A percentile compares a stretch with the other conserved stretches of the same genome.
Evolutionary conservation across 2,797 vertebrate species (phyloP).

Genomic region (Somateria mollissima): DNA sequence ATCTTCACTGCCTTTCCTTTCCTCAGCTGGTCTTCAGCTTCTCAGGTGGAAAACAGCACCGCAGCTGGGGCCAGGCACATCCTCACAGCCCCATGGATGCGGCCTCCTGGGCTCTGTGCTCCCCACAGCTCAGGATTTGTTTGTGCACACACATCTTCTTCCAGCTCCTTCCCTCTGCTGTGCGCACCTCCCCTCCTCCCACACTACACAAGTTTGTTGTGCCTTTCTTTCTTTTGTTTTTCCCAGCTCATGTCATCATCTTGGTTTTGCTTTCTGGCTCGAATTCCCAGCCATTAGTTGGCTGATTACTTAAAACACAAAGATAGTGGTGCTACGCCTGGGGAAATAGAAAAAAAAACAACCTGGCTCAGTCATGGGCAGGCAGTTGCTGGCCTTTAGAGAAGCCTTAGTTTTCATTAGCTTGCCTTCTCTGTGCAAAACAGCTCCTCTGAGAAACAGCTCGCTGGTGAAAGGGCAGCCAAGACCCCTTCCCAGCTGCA

Average conservation of each 20-base stretch:
- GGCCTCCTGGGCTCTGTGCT: accelerated
- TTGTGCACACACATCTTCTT: too few species aligned
- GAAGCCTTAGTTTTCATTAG: not conserved
- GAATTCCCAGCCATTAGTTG: not conserved
- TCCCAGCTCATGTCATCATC: not conserved
- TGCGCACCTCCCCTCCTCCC: not conserved
- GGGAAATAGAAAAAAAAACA: not conserved
- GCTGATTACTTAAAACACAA: not conserved
- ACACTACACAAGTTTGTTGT: too few species aligned
- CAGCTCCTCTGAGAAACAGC: not conserved
- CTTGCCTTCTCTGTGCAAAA: not conserved
- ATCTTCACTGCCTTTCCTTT: accelerated
- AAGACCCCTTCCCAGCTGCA: not conserved
- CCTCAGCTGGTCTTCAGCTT: not conserved
- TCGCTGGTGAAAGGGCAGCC: not conserved
- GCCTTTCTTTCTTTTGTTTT: not conserved
- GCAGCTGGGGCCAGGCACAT: accelerated
- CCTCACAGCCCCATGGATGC: too few species aligned
- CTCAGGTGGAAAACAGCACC: too few species aligned
- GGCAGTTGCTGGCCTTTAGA: not conserved
- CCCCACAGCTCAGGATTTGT: too few species aligned
- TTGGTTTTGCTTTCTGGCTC: not conserved
- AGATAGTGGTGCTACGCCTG: accelerated
- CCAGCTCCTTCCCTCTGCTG: not conserved
- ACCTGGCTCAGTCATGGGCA: not conserved